Evolutionary conservation across 2,888 invertebrate genomes (phyloP).

Genomic region (Mactromeris polynyma): DNA sequence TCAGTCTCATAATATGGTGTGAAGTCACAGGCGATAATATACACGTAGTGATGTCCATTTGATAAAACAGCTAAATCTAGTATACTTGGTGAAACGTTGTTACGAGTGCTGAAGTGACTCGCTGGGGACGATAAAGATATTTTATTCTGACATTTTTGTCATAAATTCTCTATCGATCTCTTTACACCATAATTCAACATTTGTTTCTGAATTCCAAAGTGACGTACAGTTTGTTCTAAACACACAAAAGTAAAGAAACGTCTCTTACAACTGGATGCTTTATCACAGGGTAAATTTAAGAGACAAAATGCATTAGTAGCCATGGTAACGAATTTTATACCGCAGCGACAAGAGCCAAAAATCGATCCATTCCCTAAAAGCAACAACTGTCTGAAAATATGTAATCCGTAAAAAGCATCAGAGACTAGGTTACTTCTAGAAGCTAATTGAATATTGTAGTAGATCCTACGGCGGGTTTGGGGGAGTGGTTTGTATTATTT

Average conservation of each 20-base stretch:
- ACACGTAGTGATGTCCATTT: too few relatives aligned
- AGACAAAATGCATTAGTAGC: slow-evolving; percentile 73
- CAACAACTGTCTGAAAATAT: slow-evolving; percentile 66
- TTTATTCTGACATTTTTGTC: not conserved
- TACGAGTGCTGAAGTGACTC: not conserved
- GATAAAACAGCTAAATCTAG: too few relatives aligned
- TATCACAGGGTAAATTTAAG: slow-evolving; percentile 68
- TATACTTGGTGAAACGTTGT: too few relatives aligned
- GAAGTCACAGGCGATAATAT: too few relatives aligned
- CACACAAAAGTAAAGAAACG: slow-evolving; percentile 57
- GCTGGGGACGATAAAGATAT: not conserved
- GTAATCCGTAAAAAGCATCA: slow-evolving; percentile 59
- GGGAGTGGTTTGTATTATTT: slow-evolving; percentile 21
- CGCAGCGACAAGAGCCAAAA: slow-evolving; percentile 57
- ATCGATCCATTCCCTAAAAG: slow-evolving; percentile 66
- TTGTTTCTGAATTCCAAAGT: slow-evolving; percentile 30
- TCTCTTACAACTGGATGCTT: slow-evolving; percentile 57
- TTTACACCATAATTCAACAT: slow-evolving; percentile 32
- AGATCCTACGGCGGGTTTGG: not conserved
- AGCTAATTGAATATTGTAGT: slow-evolving; percentile 31
- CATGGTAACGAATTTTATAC: slow-evolving; percentile 70
- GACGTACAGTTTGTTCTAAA: slow-evolving; percentile 56
- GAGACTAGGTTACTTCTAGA: not conserved
- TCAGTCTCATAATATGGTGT: too few relatives aligned
- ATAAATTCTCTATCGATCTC: not conserved